These are phyloP conservation scores for Pedicia rivosa DNA, from an alignment of 2,888 invertebrate species.

Conservation along the genomic window DNA sequence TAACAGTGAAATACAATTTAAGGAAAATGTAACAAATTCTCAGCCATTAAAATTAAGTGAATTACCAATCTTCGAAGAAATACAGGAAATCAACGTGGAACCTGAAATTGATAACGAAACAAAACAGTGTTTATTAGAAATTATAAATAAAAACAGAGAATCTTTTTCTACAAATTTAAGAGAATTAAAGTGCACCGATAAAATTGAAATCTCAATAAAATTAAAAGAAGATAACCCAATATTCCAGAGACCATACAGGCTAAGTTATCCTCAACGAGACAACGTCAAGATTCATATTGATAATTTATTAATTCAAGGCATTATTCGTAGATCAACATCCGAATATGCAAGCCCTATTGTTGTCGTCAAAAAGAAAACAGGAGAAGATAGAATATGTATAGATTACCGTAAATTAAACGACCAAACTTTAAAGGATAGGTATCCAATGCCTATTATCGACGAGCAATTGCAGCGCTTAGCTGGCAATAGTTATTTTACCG, in stretches of 20 bases:
- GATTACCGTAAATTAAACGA: conserved; percentile 18
- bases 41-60: no score
- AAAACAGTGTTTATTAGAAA: no score
- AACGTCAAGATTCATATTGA: not conserved
- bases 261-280: conserved; percentile 1
- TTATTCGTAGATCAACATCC: conserved; percentile 18
- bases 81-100: no score
- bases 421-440: conserved; percentile 13
- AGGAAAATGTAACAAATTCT: no score
- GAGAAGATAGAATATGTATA: conserved; percentile 16
- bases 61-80: no score
- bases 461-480: conserved; percentile 11
- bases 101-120: no score
- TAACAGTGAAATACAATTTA: no score
- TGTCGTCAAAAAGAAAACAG: conserved; percentile 18
- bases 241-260: conserved; percentile 1
- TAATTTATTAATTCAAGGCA: conserved; percentile 12
- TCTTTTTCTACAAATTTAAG: no score
- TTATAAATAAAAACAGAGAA: no score
- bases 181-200: no score
- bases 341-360: conserved; percentile 18
- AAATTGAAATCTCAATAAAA: no score
- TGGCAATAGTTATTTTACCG: conserved; percentile 5
- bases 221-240: conserved; percentile 1
- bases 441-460: conserved; percentile 15